Evolutionary conservation across 2,797 vertebrate species (phyloP), one percentile per base, ranked within the genome.

Genomic region (Sternotherus odoratus): DNA sequence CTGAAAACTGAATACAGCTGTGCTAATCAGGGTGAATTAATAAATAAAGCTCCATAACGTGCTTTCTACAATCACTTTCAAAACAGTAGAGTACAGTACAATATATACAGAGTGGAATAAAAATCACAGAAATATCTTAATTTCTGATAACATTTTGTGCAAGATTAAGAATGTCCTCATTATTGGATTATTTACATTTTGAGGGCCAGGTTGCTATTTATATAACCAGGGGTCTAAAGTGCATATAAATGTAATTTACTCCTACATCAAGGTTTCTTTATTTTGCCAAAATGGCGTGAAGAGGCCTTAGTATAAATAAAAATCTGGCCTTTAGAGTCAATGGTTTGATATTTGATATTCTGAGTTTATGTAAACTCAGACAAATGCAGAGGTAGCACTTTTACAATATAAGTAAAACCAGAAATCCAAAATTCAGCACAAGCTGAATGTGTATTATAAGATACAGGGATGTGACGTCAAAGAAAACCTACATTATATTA

Each of bases 141-240:
- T n/a, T 77, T 23, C 5, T 94, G 51, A 88, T 43, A 81, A 9
- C 80, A 56, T 82, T 92, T 72, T 56, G 85, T 12, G 0, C 24
- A 86, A 66, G 15, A 50, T 80, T n/a, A n/a, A 96, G 69, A 87
- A 88, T 49, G 92, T 23, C 28, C 83, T 83, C 79, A 28, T 43
- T 75, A 86, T 49, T 90, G 84, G 5, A 82, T 26, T 53, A 81
- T 79, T 90, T 83, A 79, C 48, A 81, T 82, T 81, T 54, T 89
- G 49, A 79, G 5, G 43, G 50, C 80, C 57, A 85, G 28, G 28
- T 30, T 10, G 66, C 36, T 39, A 39, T 57, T 46, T 28, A 57
- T 28, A 57, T 17, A 17, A 33, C 3, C 17, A 54, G 16, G 15
- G 8, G 28, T 77, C 87, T 93, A 11, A 91, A 75, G 28, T 53